These are phyloP conservation scores for Melopsittacus undulatus DNA, from an alignment of 2,797 vertebrate species.

Conservation along the genomic window DNA sequence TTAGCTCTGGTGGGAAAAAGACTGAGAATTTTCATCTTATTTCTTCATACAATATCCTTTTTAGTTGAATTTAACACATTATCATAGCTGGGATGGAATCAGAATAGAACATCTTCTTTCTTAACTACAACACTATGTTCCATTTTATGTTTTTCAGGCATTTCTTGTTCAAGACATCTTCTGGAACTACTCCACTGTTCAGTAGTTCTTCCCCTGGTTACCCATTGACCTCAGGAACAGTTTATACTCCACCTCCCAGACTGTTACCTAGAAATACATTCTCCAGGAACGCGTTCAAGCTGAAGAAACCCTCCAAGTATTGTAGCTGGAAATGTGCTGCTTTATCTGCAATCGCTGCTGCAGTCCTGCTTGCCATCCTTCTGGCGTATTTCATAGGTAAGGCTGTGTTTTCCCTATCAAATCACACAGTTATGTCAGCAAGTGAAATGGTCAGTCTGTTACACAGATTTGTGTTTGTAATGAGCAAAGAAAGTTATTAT, in stretches of 20 bases:
- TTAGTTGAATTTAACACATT: neutral
- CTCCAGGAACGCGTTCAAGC: constrained; percentile 97
- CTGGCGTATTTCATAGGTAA: constrained; percentile 96
- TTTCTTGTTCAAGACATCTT: constrained; percentile 98
- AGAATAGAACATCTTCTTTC: neutral
- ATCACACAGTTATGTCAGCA: neutral
- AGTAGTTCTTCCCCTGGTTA: constrained; percentile 97
- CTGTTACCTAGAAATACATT: constrained; percentile 97
- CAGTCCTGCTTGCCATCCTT: constrained; percentile 91
- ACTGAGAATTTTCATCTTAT: neutral
- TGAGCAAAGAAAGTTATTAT: neutral
- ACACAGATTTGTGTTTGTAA: neutral
- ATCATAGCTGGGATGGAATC: neutral
- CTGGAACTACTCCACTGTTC: constrained; percentile 97
- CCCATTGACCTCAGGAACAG: constrained; percentile 94
- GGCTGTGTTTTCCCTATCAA: constrained; percentile 49
- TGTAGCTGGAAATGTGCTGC: constrained; percentile 99
- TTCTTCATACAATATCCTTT: neutral
- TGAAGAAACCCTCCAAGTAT: constrained; percentile 98
- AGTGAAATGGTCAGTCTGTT: neutral
- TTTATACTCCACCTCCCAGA: constrained; percentile 96
- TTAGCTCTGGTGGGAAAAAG: neutral
- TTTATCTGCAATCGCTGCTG: constrained; percentile 92
- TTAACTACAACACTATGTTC: neutral
- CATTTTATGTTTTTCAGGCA: constrained; percentile 82